Evolutionary conservation across 2,888 invertebrate species (phyloP).

Genomic region (Leucoptera coffeella): DNA sequence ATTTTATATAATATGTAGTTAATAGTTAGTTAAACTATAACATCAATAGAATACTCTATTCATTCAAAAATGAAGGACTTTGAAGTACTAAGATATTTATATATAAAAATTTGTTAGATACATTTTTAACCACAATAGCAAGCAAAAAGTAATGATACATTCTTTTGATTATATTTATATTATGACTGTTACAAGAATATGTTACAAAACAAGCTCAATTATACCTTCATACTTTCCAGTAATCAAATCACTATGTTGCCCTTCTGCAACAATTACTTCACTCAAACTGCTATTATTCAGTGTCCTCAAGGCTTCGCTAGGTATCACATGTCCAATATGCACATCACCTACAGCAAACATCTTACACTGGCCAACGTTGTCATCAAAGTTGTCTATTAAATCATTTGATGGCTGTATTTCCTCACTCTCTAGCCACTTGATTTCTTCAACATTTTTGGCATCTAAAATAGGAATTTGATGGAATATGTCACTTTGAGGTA

Average conservation of each 20-base stretch:
- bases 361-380: no score
- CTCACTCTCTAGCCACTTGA: conserved; percentile 22
- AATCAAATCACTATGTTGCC: conserved; percentile 66
- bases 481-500: no score
- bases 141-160: no score
- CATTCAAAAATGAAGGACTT: no score
- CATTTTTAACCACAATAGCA: no score
- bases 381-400: background rate
- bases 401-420: conserved; percentile 15
- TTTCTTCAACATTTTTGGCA: conserved; percentile 2
- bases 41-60: no score
- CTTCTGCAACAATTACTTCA: conserved; percentile 48
- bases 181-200: no score
- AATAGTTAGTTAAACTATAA: background rate
- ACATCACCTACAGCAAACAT: conserved; percentile 33
- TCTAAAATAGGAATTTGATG: background rate
- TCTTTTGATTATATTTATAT: no score
- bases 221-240: conserved; percentile 77
- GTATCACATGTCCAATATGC: conserved; percentile 38
- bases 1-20: background rate
- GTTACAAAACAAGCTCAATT: no score
- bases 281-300: conserved; percentile 22
- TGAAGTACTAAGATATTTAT: no score
- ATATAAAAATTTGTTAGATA: no score
- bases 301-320: conserved; percentile 19